phyloP scores from a whole-genome alignment of 2,113 vertebrate genomes.

The Delphinapterus leucas region DNA sequence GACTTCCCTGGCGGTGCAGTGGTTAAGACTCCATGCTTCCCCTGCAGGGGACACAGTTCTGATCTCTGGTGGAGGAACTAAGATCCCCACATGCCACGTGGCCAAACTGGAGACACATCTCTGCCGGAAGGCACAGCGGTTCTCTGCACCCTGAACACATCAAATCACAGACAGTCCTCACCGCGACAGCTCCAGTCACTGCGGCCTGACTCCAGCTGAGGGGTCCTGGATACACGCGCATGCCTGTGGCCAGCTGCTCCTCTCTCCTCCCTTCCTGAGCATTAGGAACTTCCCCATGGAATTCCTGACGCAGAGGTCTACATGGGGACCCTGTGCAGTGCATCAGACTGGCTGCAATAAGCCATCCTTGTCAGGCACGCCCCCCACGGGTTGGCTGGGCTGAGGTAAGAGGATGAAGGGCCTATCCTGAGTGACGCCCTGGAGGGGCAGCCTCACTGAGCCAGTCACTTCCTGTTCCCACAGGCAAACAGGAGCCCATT shows the following conservation, averaged over 20 bases:
- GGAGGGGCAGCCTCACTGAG: not conserved
- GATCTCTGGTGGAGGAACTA: not conserved
- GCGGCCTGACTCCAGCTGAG: not conserved
- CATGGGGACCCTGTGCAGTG: not conserved
- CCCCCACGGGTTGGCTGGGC: not conserved
- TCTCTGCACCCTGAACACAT: not conserved
- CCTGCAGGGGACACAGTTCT: not conserved
- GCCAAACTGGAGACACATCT: not conserved
- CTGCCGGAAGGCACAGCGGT: not conserved
- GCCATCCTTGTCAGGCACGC: not conserved
- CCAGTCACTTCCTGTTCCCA: not conserved
- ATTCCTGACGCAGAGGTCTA: not conserved
- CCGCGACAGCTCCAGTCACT: not conserved
- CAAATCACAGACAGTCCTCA: conserved; percentile 9
- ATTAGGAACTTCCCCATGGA: not conserved
- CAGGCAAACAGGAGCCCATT: not conserved
- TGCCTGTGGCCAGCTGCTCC: not conserved
- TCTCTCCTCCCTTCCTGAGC: not conserved
- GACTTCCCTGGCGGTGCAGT: not conserved
- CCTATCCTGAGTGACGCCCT: not conserved
- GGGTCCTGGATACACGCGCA: not conserved
- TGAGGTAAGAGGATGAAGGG: not conserved
- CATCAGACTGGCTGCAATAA: not conserved
- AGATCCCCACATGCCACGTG: not conserved
- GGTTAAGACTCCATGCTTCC: not conserved